These are phyloP conservation scores for Rousettus madagascariensis DNA, from an alignment of 2,797 vertebrate species.

Conservation along the genomic window DNA sequence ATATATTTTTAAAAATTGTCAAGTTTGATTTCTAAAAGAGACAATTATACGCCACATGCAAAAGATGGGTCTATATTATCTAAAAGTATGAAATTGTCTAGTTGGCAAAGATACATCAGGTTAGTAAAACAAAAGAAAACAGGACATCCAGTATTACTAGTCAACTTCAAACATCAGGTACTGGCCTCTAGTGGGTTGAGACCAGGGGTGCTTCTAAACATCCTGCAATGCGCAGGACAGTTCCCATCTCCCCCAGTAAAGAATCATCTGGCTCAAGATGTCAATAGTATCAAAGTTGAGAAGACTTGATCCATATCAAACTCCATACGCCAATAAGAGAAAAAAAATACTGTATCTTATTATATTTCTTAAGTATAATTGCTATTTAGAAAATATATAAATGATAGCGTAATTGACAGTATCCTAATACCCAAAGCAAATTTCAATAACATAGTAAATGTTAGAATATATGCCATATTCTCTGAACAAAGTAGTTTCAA, in stretches of 20 bases:
- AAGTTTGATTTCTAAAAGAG: background rate
- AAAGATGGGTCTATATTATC: background rate
- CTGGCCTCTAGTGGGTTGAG: background rate
- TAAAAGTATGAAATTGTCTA: background rate
- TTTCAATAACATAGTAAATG: background rate
- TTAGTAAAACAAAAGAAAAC: background rate
- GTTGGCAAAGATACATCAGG: background rate
- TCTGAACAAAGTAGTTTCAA: background rate
- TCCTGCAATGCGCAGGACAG: background rate
- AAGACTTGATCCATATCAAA: background rate
- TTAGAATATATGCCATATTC: background rate
- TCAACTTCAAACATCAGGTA: background rate
- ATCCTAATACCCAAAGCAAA: background rate
- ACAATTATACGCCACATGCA: background rate
- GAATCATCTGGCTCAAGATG: background rate
- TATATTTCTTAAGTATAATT: background rate
- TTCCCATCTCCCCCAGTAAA: background rate
- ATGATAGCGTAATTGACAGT: background rate
- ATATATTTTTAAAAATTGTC: background rate
- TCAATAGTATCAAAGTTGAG: background rate
- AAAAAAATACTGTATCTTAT: background rate
- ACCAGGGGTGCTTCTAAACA: background rate
- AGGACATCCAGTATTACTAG: background rate
- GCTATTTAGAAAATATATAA: background rate
- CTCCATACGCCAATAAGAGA: background rate